These are phyloP conservation scores for Xestia sexstrigata DNA, from an alignment of 2,888 invertebrate species.

Conservation along the genomic window DNA sequence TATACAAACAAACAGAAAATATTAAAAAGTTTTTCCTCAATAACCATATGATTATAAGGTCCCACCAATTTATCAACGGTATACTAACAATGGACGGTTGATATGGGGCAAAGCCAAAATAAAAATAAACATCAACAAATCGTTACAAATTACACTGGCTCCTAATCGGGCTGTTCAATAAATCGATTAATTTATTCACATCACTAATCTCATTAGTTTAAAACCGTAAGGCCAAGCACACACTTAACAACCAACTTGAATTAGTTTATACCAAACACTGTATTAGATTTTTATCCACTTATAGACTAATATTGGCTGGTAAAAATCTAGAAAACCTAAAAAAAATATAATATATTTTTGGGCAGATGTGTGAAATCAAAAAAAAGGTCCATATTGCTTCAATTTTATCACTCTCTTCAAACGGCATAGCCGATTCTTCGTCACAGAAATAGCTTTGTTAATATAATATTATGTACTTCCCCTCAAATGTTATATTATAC, in stretches of 20 bases:
- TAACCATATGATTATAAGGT: neutral
- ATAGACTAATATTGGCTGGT: neutral
- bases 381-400: too few species aligned
- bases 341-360: neutral
- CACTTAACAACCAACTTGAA: neutral
- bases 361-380: neutral
- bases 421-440: neutral
- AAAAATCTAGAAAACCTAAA: neutral
- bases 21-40: neutral
- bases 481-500: too few species aligned
- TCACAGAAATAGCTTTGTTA: neutral
- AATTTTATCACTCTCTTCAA: too few species aligned
- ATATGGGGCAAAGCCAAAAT: neutral
- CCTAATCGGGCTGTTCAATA: conserved; percentile 54
- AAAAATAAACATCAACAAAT: conserved; percentile 52
- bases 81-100: conserved; percentile 19
- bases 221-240: conserved; percentile 30
- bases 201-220: conserved; percentile 57
- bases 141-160: conserved; percentile 56
- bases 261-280: neutral
- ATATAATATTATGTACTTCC: too few species aligned
- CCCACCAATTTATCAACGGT: conserved; percentile 4
- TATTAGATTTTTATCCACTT: neutral
- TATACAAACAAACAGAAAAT: neutral
- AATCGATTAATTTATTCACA: conserved; percentile 64